A percentile compares a stretch with the other conserved stretches of the same genome.
Conservation (phyloP, 1,140 invertebrate species). For the Drosophila kohkoa region DNA sequence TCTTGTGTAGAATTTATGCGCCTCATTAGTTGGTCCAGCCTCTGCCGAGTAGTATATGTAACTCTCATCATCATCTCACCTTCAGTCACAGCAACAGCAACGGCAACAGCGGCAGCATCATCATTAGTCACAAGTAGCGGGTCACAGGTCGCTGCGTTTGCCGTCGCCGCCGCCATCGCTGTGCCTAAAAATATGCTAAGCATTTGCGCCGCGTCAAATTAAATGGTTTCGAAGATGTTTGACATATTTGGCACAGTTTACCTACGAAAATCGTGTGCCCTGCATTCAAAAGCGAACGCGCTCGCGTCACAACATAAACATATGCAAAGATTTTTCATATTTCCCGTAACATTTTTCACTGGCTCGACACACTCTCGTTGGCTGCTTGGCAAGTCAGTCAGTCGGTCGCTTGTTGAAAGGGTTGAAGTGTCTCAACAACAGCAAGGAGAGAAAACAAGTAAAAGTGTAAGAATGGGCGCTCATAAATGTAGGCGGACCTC, state of each 20-base stretch:
- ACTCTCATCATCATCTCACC: conserved; percentile 30
- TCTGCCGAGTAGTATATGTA: conserved; percentile 27
- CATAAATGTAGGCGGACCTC: conserved; percentile 38
- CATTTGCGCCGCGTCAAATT: conserved; percentile 73
- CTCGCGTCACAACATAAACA: conserved; percentile 39
- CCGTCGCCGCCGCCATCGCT: not conserved
- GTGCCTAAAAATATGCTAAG: conserved; percentile 79
- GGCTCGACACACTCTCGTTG: not conserved
- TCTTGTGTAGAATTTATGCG: conserved; percentile 81
- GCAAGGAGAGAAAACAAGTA: conserved; percentile 48
- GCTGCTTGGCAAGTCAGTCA: conserved; percentile 23
- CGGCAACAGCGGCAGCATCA: conserved; percentile 53
- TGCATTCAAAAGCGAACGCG: conserved; percentile 19
- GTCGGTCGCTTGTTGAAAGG: conserved; percentile 59
- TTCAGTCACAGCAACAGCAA: conserved; percentile 9
- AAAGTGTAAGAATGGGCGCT: conserved; percentile 54
- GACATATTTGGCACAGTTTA: conserved; percentile 79
- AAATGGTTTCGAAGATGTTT: conserved; percentile 79
- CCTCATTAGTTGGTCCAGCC: conserved; percentile 77
- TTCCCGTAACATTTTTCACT: conserved; percentile 73
- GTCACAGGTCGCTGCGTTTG: conserved; percentile 28
- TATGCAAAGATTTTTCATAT: conserved; percentile 75
- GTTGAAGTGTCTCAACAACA: conserved; percentile 55
- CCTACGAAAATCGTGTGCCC: conserved; percentile 15
- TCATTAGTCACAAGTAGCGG: conserved; percentile 81